These are phyloP conservation scores for Plebejus anna DNA, from an alignment of 2,888 invertebrate genomes.

Conservation along the genomic window DNA sequence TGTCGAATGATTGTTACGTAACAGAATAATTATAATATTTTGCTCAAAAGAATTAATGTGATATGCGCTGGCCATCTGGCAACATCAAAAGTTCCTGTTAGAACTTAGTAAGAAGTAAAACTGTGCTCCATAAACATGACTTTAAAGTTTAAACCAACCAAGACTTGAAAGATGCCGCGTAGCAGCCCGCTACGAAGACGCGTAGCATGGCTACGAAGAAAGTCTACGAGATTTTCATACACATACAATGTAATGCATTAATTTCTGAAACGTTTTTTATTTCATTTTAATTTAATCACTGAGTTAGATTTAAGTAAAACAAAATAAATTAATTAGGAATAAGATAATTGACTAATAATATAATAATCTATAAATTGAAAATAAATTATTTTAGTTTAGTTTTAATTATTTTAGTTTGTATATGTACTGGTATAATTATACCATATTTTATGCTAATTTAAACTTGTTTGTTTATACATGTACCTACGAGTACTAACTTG, in stretches of 20 bases:
- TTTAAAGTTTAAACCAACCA: background rate
- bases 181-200: slow-evolving; percentile 12
- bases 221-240: background rate
- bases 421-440: background rate
- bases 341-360: too few relatives aligned
- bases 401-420: background rate
- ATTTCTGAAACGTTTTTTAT: background rate
- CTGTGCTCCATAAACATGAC: background rate
- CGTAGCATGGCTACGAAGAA: slow-evolving; percentile 9
- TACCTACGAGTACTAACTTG: background rate
- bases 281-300: background rate
- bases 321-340: background rate
- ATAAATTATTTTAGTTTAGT: too few relatives aligned
- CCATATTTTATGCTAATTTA: background rate
- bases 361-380: too few relatives aligned
- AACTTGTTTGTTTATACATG: background rate
- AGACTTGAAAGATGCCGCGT: background rate
- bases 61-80: background rate
- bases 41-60: background rate
- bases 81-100: background rate
- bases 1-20: slow-evolving; percentile 32
- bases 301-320: background rate
- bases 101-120: background rate
- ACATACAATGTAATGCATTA: background rate
- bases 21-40: background rate